Conservation (phyloP, 2,888 invertebrate species). For the Cryptocheilus praepositus region DNA sequence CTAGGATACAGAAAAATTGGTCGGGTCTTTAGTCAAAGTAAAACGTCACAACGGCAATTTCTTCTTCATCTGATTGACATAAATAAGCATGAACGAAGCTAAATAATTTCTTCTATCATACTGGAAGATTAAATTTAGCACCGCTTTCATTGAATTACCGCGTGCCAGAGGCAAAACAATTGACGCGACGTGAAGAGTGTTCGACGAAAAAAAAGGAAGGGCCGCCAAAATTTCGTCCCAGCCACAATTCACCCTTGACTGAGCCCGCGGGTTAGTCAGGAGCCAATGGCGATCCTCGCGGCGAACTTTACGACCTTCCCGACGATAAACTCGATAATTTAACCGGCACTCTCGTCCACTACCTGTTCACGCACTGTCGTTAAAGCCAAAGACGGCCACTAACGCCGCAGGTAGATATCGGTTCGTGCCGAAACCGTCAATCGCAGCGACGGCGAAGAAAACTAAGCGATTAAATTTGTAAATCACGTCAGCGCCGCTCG, state of each 20-base stretch:
- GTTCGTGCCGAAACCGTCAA: conserved; percentile 1
- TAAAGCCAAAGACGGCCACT: conserved; percentile 45
- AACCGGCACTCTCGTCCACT: conserved; percentile 53
- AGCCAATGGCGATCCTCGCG: conserved; percentile 20
- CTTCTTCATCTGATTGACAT: too few species aligned
- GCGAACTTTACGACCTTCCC: conserved; percentile 59
- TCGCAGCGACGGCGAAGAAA: conserved; percentile 7
- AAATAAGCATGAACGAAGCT: too few species aligned
- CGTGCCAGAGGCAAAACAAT: not conserved
- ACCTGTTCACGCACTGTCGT: conserved; percentile 54
- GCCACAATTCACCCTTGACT: conserved; percentile 40
- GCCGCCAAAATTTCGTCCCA: conserved; percentile 33
- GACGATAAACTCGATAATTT: conserved; percentile 68
- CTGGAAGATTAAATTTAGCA: too few species aligned
- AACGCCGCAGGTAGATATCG: conserved; percentile 39
- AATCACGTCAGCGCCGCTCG: not conserved
- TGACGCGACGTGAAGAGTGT: not conserved
- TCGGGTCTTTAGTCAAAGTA: too few species aligned
- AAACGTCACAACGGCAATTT: too few species aligned
- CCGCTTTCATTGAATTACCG: not conserved
- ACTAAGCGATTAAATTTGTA: conserved; percentile 1
- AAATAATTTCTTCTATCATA: too few species aligned
- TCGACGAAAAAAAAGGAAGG: conserved; percentile 6
- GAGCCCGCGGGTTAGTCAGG: conserved; percentile 24
- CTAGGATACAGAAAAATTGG: too few species aligned